Base-by-base conservation (phyloP, 2,113 vertebrate species). In the Daubentonia madagascariensis region DNA sequence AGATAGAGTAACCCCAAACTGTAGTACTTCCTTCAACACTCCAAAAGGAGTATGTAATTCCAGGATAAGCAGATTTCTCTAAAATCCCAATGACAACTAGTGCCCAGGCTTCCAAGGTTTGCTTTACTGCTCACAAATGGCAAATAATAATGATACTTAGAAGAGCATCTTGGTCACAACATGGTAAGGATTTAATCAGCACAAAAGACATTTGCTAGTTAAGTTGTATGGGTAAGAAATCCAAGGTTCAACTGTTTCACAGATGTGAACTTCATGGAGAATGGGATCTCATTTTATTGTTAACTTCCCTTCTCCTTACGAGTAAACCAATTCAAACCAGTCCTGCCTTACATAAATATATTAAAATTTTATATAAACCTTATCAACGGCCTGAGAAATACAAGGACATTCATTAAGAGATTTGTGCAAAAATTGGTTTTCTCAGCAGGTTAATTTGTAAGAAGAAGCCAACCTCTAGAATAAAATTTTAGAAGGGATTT, bases 31-130 rank as follows among this genome's bases (percentile, higher is more conserved):
- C 91, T 61, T 89, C 78, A 92, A 63, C 35, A 57, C 28, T 91
- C 73, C 75, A 85, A 75, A 95, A 96, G 72, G 30, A 45, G 6
- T 79, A 81, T 4, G 92, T 14, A 86, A 48, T 83, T 95, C 78
- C 22, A 25, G 89, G 95, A 87, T 86, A 98, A 85, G 32, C 43
- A 73, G n/a, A 28, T 45, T 94, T 83, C 85, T 97, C 93, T 98
- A 96, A 96, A 97, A 98, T 92, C 91, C 96, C 97, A 70, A 92
- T 65, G 96, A 93, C 35, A 97, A 96, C 78, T 95, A 97, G 97
- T 91, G 95, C 88, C 95, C 95, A 81, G 30, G 37, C 89, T 85
- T 91, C 96, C 72, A 57, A 76, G 96, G 37, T 25, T 20, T 5
- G 30, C 32, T 14, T 80, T 37, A 78, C 28, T 83, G 32, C 37